Base-by-base conservation (phyloP, 2,797 vertebrate genomes). In the Botia almorhae region DNA sequence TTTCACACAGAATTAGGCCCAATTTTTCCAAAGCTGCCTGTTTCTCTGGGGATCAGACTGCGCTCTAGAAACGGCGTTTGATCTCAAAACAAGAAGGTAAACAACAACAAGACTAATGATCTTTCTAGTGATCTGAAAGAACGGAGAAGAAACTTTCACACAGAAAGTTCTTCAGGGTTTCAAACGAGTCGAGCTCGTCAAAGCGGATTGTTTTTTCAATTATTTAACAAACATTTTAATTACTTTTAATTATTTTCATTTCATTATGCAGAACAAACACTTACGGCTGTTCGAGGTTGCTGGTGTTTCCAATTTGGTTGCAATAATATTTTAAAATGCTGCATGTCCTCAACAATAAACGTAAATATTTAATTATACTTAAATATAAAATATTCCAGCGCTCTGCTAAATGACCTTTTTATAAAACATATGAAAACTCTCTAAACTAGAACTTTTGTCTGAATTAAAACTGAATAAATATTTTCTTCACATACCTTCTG, bases 81-180 rank as follows among this genome's bases (percentile, higher is more conserved):
- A 87, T 88, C 85, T 85, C 29, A 26, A 23, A 74, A 80, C 70
- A 6, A 77, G 81, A 73, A 80, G 58, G 81, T 79, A 86, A 86
- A 88, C 80, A 88, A 85, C 56, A 60, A 60, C 82, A 74, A 69
- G 80, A 81, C 58, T 80, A 83, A 82, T 69, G 79, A 70, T 58
- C 33, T 80, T 84, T 77, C 70, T 69, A 19, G 26, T 75, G 72
- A 69, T 78, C 48, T 48, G 5, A 77, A 71, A 75, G 70, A 43
- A 26, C 64, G 43, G 50, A 23, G 17, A 58, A 29, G 10, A 69
- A 78, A 74, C 63, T 61, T 83, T 46, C 70, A 61, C 51, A 16
- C 17, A 5, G 13, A 55, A 70, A 36, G 39, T 55, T 82, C 51
- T 58, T 12, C 36, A 3, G 72, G 61, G 43, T 16, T 72, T 60